Conservation (phyloP, 2,888 invertebrate genomes). For the Cabera pusaria region DNA sequence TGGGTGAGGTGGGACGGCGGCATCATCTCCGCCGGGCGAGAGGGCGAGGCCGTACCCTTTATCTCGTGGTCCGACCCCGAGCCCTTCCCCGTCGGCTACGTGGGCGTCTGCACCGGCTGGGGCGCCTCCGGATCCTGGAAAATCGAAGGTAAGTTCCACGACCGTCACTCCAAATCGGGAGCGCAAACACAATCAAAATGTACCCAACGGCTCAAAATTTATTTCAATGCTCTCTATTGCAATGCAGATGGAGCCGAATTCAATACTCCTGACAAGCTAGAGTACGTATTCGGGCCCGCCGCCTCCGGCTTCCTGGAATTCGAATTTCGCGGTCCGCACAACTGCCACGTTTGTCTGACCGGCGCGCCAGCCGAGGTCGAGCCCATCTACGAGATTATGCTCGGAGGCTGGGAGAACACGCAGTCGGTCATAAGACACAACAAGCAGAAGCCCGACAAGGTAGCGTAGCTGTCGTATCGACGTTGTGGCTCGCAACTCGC, state of each 20-base stretch:
- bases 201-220: conserved; percentile 70
- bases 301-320: conserved; percentile 80
- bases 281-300: conserved; percentile 83
- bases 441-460: conserved; percentile 85
- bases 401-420: conserved; percentile 87
- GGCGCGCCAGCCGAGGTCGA: conserved; percentile 79
- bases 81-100: conserved; percentile 87
- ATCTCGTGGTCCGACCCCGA: conserved; percentile 88
- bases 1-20: conserved; percentile 92
- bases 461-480: conserved; percentile 54
- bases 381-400: conserved; percentile 86
- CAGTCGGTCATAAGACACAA: conserved; percentile 86
- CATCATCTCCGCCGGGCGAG: conserved; percentile 87
- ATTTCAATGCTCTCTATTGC: conserved; percentile 54
- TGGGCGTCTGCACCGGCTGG: conserved; percentile 94
- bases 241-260: conserved; percentile 80
- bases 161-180: conserved; percentile 1
- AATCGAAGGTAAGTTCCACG: conserved; percentile 85
- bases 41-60: conserved; percentile 88
- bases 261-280: conserved; percentile 82
- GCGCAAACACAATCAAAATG: conserved; percentile 53
- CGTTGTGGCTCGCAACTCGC: conserved; percentile 31
- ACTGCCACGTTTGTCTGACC: conserved; percentile 86
- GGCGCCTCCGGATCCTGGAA: conserved; percentile 92
- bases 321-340: conserved; percentile 84